Conservation (phyloP, 2,797 vertebrate genomes). For the Hyperoplus lanceolatus region DNA sequence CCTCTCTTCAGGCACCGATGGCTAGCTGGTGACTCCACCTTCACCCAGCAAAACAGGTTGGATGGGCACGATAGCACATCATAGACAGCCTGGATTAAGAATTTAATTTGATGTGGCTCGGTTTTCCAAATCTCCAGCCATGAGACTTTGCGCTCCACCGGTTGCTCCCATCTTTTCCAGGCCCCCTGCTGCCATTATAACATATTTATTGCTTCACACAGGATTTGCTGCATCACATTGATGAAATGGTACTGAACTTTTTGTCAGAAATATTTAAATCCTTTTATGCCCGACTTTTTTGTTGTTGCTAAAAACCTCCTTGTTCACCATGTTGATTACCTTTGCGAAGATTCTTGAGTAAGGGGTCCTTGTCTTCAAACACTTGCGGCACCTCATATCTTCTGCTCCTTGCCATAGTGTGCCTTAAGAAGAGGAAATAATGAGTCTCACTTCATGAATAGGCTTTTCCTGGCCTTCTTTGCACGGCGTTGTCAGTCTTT, state of each 20-base stretch:
- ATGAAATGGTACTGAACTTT: not conserved
- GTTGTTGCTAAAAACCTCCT: not conserved
- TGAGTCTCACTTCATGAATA: not conserved
- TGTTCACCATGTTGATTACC: not conserved
- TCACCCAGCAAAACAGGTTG: too few species aligned
- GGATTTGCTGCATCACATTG: not conserved
- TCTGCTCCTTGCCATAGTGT: not conserved
- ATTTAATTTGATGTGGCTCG: too few species aligned
- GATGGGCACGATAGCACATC: too few species aligned
- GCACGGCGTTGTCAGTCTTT: not conserved
- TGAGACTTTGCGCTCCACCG: too few species aligned
- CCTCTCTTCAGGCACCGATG: too few species aligned
- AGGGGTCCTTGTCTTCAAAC: not conserved
- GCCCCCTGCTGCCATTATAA: too few species aligned
- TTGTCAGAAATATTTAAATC: not conserved
- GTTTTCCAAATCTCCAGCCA: too few species aligned
- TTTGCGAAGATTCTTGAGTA: slow-evolving; percentile 15
- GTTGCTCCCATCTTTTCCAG: too few species aligned
- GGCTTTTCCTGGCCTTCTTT: slow-evolving; percentile 9
- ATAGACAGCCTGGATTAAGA: too few species aligned
- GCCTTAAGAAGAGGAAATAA: not conserved
- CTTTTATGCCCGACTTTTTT: not conserved
- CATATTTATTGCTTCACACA: not conserved
- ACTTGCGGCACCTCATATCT: not conserved
- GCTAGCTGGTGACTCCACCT: too few species aligned